Conservation (phyloP, 2,113 vertebrate species). For the Muntiacus reevesi region DNA sequence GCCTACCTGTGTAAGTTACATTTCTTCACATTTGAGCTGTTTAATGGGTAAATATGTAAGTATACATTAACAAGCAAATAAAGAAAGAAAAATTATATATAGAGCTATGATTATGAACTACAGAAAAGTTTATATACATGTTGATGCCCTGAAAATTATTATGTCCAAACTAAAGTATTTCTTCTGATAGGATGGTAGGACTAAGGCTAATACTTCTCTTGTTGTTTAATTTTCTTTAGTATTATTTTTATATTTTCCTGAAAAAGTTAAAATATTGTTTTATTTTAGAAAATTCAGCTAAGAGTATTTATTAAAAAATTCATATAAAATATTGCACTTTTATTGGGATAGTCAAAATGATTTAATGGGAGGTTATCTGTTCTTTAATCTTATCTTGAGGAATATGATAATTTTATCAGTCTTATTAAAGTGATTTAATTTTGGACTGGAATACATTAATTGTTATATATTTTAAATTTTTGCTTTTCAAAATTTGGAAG, state of each 20-base stretch:
- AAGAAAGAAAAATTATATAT: not conserved
- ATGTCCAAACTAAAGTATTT: not conserved
- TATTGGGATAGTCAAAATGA: not conserved
- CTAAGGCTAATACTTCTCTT: not conserved
- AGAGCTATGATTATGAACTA: not conserved
- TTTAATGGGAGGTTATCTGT: not conserved
- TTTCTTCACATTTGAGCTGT: slow-evolving; percentile 14
- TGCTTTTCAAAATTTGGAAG: not conserved
- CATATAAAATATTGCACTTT: not conserved
- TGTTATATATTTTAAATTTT: not conserved
- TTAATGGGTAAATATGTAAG: not conserved
- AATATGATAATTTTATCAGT: not conserved
- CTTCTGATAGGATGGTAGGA: not conserved
- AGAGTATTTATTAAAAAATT: not conserved
- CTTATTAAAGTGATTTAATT: not conserved
- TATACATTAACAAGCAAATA: not conserved
- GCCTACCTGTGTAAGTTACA: slow-evolving; percentile 80
- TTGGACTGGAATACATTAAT: not conserved
- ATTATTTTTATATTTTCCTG: not conserved
- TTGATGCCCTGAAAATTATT: not conserved
- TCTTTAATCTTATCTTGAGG: not conserved
- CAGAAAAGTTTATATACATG: not conserved
- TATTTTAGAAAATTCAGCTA: not conserved
- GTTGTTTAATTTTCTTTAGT: slow-evolving; percentile 4
- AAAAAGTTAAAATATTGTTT: not conserved